Base-by-base conservation (phyloP, 2,797 vertebrate genomes). In the Choloepus didactylus region DNA sequence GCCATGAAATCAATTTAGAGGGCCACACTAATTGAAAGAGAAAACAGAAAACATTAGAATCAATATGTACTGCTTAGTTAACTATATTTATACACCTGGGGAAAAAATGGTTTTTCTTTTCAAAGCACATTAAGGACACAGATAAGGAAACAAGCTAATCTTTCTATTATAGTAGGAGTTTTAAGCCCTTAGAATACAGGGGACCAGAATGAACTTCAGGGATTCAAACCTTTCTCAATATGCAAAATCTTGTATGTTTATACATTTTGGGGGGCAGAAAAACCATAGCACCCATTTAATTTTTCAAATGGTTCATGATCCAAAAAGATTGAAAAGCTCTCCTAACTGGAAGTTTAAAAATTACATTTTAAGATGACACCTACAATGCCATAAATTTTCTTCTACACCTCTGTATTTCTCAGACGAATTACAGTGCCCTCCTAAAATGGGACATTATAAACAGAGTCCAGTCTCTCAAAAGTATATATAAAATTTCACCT, bases 1-100 rank as follows among this genome's bases (percentile, higher is more conserved):
- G 59, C 60, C 41, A 93, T 35, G n/a, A 94, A 89, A 89, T 84
- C 59, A 91, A 67, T 56, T 92, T 72, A 92, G 66, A 29, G 46
- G 59, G 16, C 44, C 93, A 77, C 2, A 81, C 23, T 89, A 94
- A 82, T 81, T 3, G 1, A 16, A 87, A 49, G 49, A 67, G 67
- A 95, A 93, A 67, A 38, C 2, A 82, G 27, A 49, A 89, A 89
- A 86, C 62, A 89, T 25, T 35, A 72, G 79, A 83, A 23, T 64
- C 90, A 72, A 56, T 41, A 14, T 7, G 29, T 69, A 64, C 29
- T 82, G 9, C 44, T 87, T 64, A 69, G 38, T 73, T 67, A 66
- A 83, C 31, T 90, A 12, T 25, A 93, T 54, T 77, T 31, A 86
- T 31, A 86, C 0, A 35, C 5, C 67, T 70, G 25, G 31, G 14